A percentile compares a stretch with the other conserved stretches of the same genome.
Evolutionary conservation across 2,797 vertebrate species (phyloP).

Genomic region (Echeneis naucrates): DNA sequence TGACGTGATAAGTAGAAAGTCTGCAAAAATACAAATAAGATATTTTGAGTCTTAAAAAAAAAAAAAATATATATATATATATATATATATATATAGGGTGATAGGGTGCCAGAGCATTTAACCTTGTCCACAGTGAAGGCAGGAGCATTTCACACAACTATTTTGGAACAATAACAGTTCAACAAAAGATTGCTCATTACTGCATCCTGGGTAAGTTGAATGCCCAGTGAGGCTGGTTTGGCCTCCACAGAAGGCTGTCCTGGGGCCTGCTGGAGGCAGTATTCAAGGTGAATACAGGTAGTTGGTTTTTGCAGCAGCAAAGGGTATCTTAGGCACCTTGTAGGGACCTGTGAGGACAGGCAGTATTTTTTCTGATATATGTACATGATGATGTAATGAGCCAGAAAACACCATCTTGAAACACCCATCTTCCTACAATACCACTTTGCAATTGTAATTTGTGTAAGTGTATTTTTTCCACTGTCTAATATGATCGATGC

Average conservation of each 20-base stretch:
- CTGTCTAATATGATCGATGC: neutral
- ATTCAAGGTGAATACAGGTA: conserved; percentile 53
- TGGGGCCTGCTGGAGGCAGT: conserved; percentile 41
- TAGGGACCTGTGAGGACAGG: neutral
- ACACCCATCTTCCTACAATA: neutral
- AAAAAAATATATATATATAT: no score
- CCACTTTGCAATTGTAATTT: neutral
- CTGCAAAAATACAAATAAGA: conserved; percentile 15
- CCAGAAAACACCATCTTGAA: neutral
- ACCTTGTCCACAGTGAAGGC: conserved; percentile 5
- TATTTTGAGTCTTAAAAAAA: conserved; percentile 7
- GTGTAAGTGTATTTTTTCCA: neutral
- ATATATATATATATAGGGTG: no score
- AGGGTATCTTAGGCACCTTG: conserved; percentile 1
- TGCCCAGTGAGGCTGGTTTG: conserved; percentile 18
- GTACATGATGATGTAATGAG: neutral
- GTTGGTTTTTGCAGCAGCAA: conserved; percentile 34
- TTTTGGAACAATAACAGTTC: conserved; percentile 15
- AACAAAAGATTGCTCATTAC: conserved; percentile 31
- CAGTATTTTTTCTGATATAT: conserved; percentile 3
- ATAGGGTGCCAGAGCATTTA: conserved; percentile 7
- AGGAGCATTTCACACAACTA: conserved; percentile 14
- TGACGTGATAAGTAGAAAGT: neutral
- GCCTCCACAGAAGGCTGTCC: conserved; percentile 26
- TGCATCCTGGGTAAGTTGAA: conserved; percentile 29